A percentile compares a stretch with the other conserved stretches of the same genome.
These are phyloP conservation scores for Agrilus biguttatus DNA, from an alignment of 2,888 invertebrate genomes.

Conservation along the genomic window DNA sequence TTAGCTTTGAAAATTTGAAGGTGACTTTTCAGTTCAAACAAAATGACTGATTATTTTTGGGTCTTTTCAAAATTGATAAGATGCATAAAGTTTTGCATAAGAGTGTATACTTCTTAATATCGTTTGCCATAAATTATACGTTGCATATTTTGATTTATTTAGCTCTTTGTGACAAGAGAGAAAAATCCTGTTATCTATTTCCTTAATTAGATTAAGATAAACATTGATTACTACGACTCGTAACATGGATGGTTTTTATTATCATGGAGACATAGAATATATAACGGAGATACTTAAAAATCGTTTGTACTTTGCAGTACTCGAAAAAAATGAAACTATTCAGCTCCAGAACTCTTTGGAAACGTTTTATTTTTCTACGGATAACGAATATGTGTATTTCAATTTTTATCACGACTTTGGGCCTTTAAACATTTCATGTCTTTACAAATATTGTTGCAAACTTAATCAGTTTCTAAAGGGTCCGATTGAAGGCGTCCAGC, in stretches of 20 bases:
- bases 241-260: slow-evolving; percentile 15
- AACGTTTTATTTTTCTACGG: slow-evolving; percentile 63
- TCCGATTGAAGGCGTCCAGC: slow-evolving; percentile 46
- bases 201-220: slow-evolving; percentile 7
- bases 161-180: slow-evolving; percentile 15
- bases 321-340: slow-evolving; percentile 45
- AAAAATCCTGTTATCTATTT: slow-evolving; percentile 14
- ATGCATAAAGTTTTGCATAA: slow-evolving; percentile 17
- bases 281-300: slow-evolving; percentile 25
- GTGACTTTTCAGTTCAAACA: slow-evolving; percentile 3
- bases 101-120: slow-evolving; percentile 13
- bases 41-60: slow-evolving; percentile 8
- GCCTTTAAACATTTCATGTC: slow-evolving; percentile 72
- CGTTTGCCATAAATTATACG: slow-evolving; percentile 19
- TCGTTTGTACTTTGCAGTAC: slow-evolving; percentile 60
- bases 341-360: slow-evolving; percentile 49
- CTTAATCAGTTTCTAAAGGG: slow-evolving; percentile 58
- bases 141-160: slow-evolving; percentile 18
- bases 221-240: slow-evolving; percentile 3
- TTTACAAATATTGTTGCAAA: slow-evolving; percentile 70
- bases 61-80: slow-evolving; percentile 17
- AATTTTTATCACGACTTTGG: slow-evolving; percentile 85
- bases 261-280: slow-evolving; percentile 21
- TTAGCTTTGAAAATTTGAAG: too few species aligned
- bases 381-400: slow-evolving; percentile 65